Base-by-base conservation (phyloP, 2,797 vertebrate genomes). In the Sebastes baramenuke region DNA sequence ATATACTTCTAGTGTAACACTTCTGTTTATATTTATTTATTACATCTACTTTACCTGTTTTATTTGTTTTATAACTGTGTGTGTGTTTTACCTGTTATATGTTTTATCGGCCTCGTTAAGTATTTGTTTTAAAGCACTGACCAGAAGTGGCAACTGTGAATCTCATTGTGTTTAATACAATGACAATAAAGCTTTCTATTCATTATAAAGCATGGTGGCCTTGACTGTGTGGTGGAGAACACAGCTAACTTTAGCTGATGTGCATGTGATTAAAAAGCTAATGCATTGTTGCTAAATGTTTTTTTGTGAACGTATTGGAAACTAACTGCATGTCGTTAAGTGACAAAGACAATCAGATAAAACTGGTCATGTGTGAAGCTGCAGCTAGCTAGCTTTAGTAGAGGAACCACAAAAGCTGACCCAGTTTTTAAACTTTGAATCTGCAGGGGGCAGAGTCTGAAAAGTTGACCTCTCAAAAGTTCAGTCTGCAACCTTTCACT, bases 361-460 rank as follows among this genome's bases (percentile, higher is more conserved):
- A 77, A 55, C 3, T 91, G 88, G 72, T 88, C 89, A 91, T 86
- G 91, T 92, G 90, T 93, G 77, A 89, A 86, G 82, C 84, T 85
- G 56, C 66, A 72, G 67, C 3, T 80, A 29, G 79, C 72, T 76
- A 32, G 79, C 75, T 76, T 32, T 18, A 67, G 42, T 72, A 32
- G 73, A 8, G 67, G 24, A 56, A 30, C 84, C 34, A 94, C 93
- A 94, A 95, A 93, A 91, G 93, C 74, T 93, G 94, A 94, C 94
- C 93, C 94, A 94, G 75, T 93, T 94, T 84, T 56, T 27, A 66
- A 81, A 90, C 82, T 92, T 80, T 73, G 87, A 80, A 87, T 90
- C 91, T 87, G 77, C 87, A 83, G 90, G 90, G 64, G 90, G 89
- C 75, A 87, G 32, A 88, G 77, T 86, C 80, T 76, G 65, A 65